phyloP scores from a whole-genome alignment of 2,888 invertebrate species.

The Drosophila neotestacea region DNA sequence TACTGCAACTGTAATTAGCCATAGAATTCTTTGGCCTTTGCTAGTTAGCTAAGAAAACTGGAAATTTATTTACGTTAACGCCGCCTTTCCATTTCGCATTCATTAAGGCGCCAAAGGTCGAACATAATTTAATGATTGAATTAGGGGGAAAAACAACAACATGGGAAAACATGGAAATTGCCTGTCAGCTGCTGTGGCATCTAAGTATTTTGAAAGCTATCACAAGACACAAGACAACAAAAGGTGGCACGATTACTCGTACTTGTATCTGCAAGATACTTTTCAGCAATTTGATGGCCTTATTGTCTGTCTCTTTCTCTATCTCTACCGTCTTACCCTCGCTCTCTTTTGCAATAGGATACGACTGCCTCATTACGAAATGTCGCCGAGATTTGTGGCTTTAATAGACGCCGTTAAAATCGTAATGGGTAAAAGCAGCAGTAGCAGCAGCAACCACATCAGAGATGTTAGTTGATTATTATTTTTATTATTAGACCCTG shows the following conservation, averaged over 20 bases:
- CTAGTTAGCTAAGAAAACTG: background rate
- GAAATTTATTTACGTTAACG: slow-evolving; percentile 28
- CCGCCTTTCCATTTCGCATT: slow-evolving; percentile 15
- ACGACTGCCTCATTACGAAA: slow-evolving; percentile 69
- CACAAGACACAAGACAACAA: slow-evolving; percentile 15
- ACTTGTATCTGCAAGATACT: slow-evolving; percentile 25
- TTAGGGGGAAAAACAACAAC: background rate
- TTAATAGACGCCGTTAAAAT: slow-evolving; percentile 64
- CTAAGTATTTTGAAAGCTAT: background rate
- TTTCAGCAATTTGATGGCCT: slow-evolving; percentile 34
- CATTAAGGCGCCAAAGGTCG: slow-evolving; percentile 53
- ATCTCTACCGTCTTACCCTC: background rate
- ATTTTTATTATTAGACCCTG: slow-evolving; percentile 22
- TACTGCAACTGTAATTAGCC: slow-evolving; percentile 36
- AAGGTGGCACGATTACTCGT: slow-evolving; percentile 22
- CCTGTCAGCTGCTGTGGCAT: background rate
- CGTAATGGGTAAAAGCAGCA: slow-evolving; percentile 72
- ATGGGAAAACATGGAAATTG: slow-evolving; percentile 18
- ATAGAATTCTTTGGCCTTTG: slow-evolving; percentile 21
- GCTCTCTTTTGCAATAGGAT: slow-evolving; percentile 35
- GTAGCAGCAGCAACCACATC: slow-evolving; percentile 15
- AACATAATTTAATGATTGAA: slow-evolving; percentile 25
- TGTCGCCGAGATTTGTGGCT: slow-evolving; percentile 79
- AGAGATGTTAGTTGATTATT: slow-evolving; percentile 39
- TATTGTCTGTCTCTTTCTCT: slow-evolving; percentile 4